Base-by-base conservation (phyloP, 1,140 invertebrate species). In the Ectropis grisescens region DNA sequence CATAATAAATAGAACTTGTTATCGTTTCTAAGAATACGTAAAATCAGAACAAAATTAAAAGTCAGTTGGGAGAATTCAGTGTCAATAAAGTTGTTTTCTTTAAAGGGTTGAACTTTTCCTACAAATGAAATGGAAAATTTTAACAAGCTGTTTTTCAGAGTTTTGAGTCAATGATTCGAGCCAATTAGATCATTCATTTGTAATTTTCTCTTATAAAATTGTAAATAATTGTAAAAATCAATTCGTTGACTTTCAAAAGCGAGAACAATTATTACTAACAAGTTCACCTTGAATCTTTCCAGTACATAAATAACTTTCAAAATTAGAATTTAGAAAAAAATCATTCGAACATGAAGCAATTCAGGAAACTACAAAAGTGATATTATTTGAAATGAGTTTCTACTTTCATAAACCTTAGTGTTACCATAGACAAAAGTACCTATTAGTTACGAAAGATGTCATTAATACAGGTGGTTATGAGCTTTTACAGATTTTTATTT, bases 121-220 rank as follows among this genome's bases (percentile, higher is more conserved):
- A 53, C 52, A 70, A 74, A 74, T 76, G 65, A 65, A 74, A 68
- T 62, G 71, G 67, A 79, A 79, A 57, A 65, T 76, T 79, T 76
- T 79, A 79, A 79, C 71, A 74, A 79, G 71, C 49, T 39, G 37
- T 46, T 31, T 28, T 35, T 40, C 35, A 28, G 54, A 43, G 39
- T 41, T 41, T 35, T 30, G 42, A 59, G 28, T 47, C 65, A 68
- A 64, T 74, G 58, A 60, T 8, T 56, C 45, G 51, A 29, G 40
- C 42, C 60, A 69, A 66, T 71, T 71, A 71, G 61, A 59, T n/a
- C 61, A 37, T 56, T 62, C 48, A 8, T 30, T 58, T 48, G 29
- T 47, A 28, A 24, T 32, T 40, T 11, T 46, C 39, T 28, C 15
- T 32, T 36, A 39, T 22, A 22, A 22, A 9, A 5, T 5, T 22